phyloP scores from a whole-genome alignment of 2,888 invertebrate species.

The Drosophila mayaguana region DNA sequence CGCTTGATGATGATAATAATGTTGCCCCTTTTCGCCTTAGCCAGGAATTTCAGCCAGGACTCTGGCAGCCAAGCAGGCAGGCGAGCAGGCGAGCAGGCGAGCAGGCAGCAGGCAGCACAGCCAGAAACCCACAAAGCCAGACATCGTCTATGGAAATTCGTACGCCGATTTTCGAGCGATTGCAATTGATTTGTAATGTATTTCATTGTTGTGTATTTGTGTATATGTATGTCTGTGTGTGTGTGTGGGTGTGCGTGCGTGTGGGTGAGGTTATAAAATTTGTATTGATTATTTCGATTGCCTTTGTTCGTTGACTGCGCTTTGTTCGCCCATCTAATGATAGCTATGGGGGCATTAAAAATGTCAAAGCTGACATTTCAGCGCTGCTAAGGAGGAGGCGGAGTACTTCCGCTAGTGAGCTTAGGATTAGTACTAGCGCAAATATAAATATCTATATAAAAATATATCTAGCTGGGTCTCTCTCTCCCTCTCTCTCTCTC shows the following conservation, averaged over 20 bases:
- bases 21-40: constrained; percentile 68
- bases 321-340: constrained; percentile 77
- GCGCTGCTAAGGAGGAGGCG: constrained; percentile 24
- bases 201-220: constrained; percentile 70
- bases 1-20: constrained; percentile 80
- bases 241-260: constrained; percentile 22
- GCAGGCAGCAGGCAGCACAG: constrained; percentile 11
- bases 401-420: constrained; percentile 31
- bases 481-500: too few species aligned
- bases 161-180: constrained; percentile 80
- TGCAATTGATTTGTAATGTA: constrained; percentile 82
- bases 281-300: constrained; percentile 81
- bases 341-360: constrained; percentile 79
- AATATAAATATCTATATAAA: constrained; percentile 31
- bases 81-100: too few species aligned
- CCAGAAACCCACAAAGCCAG: constrained; percentile 64
- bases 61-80: constrained; percentile 6
- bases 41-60: constrained; percentile 22
- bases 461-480: background rate
- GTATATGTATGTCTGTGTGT: constrained; percentile 24
- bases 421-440: constrained; percentile 39
- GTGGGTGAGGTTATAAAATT: constrained; percentile 70
- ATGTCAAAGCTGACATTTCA: constrained; percentile 67
- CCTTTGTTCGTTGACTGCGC: constrained; percentile 75
- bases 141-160: constrained; percentile 78